Evolutionary conservation across 2,888 invertebrate genomes (phyloP), one percentile per base, ranked within the genome.

Genomic region (Gasteruption jaculator): DNA sequence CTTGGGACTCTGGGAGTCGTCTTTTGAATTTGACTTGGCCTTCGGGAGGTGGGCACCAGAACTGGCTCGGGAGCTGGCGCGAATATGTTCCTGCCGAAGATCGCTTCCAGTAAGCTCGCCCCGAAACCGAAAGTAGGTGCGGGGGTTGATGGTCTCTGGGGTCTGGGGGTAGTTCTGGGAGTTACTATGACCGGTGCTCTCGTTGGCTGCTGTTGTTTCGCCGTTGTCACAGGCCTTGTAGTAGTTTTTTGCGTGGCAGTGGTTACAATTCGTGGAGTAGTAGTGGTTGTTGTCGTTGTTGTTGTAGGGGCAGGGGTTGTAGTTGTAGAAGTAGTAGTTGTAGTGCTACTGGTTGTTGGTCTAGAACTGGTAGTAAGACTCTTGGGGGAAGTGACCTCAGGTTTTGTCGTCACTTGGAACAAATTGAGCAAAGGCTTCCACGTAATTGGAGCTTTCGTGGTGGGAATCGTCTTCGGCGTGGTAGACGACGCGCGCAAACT

Each of bases 81-180:
- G 10, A 66, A 63, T 3, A 62, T 43, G 39, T 58, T 60, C 14
- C 60, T 58, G 2, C 68, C 63, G 26, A 70, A 68, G 3, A 70
- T 45, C 16, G 63, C 58, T 46, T 60, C 58, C 27, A 67, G 48
- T 3, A 70, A 43, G 15, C 57, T 58, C 4, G 59, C 59, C 0
- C 63, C 70, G 6, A 66, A 56, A 5, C 65, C 59, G 41, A 52
- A 60, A 11, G 57, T 46, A 19, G 69, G 65, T 40, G 65, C 71
- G 26, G 68, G 65, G 19, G 68, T 58, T 11, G 65, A 65, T 30
- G 71, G 69, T 10, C 73, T 64, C 24, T 63, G 67, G 10, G 68
- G 64, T 43, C 62, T 65, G 39, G 71, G 45, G 20, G 57, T 49
- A 4, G 53, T 58, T 5, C 55, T 44, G n/a, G 59, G 45, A 3